Conservation (phyloP, 2,797 vertebrate genomes). For the Lophius americanus region DNA sequence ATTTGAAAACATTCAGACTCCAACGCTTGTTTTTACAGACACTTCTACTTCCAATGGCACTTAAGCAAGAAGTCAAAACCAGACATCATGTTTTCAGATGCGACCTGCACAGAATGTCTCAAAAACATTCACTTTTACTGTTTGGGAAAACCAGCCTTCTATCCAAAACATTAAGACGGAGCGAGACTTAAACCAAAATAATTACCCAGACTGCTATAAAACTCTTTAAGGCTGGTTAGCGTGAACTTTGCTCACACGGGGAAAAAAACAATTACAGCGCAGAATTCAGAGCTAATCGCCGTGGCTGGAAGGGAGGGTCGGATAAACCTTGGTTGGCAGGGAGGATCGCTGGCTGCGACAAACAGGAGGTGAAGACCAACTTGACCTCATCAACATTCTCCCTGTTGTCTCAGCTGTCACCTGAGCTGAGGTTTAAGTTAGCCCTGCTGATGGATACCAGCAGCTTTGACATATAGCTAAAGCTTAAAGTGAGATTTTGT, state of each 20-base stretch:
- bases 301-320: conserved; percentile 3
- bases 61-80: conserved; percentile 24
- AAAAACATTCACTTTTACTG: conserved; percentile 26
- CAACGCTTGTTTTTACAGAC: not conserved
- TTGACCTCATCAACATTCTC: conserved; percentile 17
- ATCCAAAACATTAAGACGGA: conserved; percentile 10
- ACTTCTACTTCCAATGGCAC: not conserved
- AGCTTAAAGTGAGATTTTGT: not conserved
- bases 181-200: not conserved
- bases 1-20: conserved; percentile 6
- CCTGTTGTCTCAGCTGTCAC: conserved; percentile 21
- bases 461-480: not conserved
- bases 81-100: conserved; percentile 23
- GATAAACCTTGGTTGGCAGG: conserved; percentile 5
- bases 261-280: conserved; percentile 6
- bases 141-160: conserved; percentile 22
- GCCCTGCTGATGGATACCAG: conserved; percentile 19
- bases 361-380: not conserved
- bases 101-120: conserved; percentile 20
- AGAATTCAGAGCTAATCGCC: conserved; percentile 30
- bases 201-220: conserved; percentile 22
- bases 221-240: conserved; percentile 17
- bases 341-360: conserved; percentile 4
- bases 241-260: conserved; percentile 49
- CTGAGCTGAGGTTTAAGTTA: conserved; percentile 8